Percentiles rank a stretch among this genome's conserved stretches.
Evolutionary conservation across 2,113 vertebrate genomes (phyloP).

Genomic region (Oncorhynchus masou): DNA sequence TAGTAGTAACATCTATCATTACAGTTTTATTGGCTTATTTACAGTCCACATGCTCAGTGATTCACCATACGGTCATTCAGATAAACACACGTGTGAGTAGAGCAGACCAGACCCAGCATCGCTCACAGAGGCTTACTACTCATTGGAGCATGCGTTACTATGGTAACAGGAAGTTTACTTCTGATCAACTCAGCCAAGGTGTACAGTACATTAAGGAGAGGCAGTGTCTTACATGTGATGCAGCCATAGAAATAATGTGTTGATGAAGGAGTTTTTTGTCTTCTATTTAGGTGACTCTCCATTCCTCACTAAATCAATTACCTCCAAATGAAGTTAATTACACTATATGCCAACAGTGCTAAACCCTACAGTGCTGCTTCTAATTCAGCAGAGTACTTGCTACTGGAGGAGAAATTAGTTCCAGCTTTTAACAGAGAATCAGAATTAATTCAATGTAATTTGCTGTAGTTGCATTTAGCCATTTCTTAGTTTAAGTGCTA

Average conservation of each 20-base stretch:
- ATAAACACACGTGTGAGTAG: neutral
- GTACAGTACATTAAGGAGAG: no score
- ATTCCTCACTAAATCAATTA: slow-evolving; percentile 24
- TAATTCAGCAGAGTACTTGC: slow-evolving; percentile 21
- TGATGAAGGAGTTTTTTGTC: neutral
- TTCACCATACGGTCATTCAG: neutral
- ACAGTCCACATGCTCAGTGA: slow-evolving; percentile 19
- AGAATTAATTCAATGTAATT: slow-evolving; percentile 26
- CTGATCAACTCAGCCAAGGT: no score
- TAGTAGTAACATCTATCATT: slow-evolving; percentile 37
- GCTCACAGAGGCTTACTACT: no score
- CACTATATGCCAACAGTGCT: slow-evolving; percentile 19
- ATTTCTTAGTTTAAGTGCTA: neutral
- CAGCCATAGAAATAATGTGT: neutral
- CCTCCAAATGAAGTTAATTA: slow-evolving; percentile 34
- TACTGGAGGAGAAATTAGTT: slow-evolving; percentile 28
- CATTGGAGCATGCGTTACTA: no score
- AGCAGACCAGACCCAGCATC: neutral
- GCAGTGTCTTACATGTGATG: neutral
- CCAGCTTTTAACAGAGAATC: slow-evolving; percentile 20
- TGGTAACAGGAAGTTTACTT: no score
- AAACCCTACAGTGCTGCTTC: slow-evolving; percentile 21
- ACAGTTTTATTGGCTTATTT: slow-evolving; percentile 48
- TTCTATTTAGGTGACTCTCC: slow-evolving; percentile 11
- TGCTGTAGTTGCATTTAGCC: neutral